Evolutionary conservation across 2,888 invertebrate genomes (phyloP), one percentile per base, ranked within the genome.

Genomic region (Neoitamus cyanurus): DNA sequence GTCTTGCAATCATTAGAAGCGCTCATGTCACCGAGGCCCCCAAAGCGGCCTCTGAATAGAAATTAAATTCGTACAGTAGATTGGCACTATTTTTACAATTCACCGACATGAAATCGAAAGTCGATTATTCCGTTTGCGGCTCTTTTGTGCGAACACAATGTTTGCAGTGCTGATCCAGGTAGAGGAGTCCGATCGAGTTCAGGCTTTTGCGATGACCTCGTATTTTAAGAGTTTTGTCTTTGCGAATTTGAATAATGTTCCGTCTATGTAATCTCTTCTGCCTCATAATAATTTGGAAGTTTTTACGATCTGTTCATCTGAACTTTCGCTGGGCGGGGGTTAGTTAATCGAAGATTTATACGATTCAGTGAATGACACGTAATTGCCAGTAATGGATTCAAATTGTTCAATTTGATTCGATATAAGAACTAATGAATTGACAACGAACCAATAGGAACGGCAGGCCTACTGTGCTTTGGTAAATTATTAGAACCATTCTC

Each of bases 31-130:
- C 20, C n/a, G 73, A n/a, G 34, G 34, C 20, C 73, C 36, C 75
- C 30, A 5, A 48, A 78, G 30, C 58, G 78, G 78, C 31, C 31
- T 78, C 46, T 58, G 78, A 78, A 78, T 78, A 11, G 78, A 78
- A 78, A 78, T 78, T 34, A 78, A 34, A 78, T 48, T 78, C 77
- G 28, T 20, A 9, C 42, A 48, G 15, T n/a, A 42, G 78, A 78
- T 78, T 78, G 78, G 48, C 30, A 15, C 78, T 78, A 78, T 48
- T 78, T 78, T 78, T 78, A 78, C 78, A 48, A 42, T 42, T 34
- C 9, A 34, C 15, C 15, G 78, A 78, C 48, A 15, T 48, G 78
- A 78, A 78, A 78, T 78, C 78, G 78, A 78, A 78, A 78, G 78
- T 78, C 48, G 78, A 78, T 48, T 78, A 78, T 78, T 78, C 31